phyloP scores from a whole-genome alignment of 2,797 vertebrate genomes.

The Mallotus villosus region DNA sequence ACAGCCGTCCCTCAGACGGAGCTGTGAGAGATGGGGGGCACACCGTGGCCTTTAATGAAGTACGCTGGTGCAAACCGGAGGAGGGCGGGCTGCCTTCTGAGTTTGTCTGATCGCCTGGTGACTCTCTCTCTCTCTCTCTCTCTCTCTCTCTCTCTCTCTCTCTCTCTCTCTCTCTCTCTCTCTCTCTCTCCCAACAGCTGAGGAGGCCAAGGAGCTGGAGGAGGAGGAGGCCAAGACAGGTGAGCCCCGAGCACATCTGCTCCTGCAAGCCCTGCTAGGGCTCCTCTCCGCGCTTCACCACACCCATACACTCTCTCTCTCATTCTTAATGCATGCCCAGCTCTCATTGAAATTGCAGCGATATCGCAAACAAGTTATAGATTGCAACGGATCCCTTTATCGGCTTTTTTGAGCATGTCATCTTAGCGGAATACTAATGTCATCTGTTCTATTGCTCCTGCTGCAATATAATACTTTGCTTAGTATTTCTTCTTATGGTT shows the following conservation, averaged over 20 bases:
- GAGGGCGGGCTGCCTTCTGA: conserved; percentile 31
- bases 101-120: conserved; percentile 37
- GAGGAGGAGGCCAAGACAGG: conserved; percentile 88
- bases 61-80: conserved; percentile 11
- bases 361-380: conserved; percentile 25
- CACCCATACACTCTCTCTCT: conserved; percentile 9
- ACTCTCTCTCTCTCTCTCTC: conserved; percentile 27
- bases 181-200: conserved; percentile 67
- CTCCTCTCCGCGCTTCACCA: not conserved
- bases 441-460: conserved; percentile 22
- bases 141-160: no score
- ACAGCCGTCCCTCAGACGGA: conserved; percentile 49
- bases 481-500: conserved; percentile 35
- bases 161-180: no score
- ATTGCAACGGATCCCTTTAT: conserved; percentile 20
- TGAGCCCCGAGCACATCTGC: conserved; percentile 64
- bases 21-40: conserved; percentile 62
- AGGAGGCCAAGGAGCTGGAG: conserved; percentile 85
- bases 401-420: conserved; percentile 16
- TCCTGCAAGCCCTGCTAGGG: conserved; percentile 24
- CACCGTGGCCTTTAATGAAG: conserved; percentile 57
- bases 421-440: conserved; percentile 24
- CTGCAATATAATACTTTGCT: conserved; percentile 48
- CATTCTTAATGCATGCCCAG: conserved; percentile 14
- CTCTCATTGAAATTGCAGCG: conserved; percentile 19